Evolutionary conservation across 2,113 vertebrate genomes (phyloP), one percentile per base, ranked within the genome.

Genomic region (Ginglymostoma cirratum): DNA sequence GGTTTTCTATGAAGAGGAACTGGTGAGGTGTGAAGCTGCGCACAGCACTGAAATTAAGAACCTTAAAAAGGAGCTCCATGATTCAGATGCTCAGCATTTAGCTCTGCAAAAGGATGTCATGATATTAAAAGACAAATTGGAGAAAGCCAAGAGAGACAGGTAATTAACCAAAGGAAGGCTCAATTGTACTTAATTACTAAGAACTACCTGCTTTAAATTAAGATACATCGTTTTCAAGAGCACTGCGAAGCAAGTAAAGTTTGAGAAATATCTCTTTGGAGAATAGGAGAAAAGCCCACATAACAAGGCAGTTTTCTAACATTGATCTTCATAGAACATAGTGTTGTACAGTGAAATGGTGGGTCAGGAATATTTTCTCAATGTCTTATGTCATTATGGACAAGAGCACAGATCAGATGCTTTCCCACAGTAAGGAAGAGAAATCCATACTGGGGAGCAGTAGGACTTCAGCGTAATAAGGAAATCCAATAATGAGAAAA

Each of bases 1-100:
- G 67, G 96, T 99, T 76, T 99, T 98, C 96, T 99, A 99, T 12
- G 99, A 99, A 97, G 99, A 99, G 96, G 99, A 99, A 96, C 95
- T 99, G 96, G 98, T 98, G 95, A 97, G 98, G 38, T 98, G 98
- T 14, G 99, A 99, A 97, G 98, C 98, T 0, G 97, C 98, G 23
- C 98, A 99, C 34, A 97, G 98, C 96, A 97, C 98, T 0, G 99
- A 99, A 97, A 97, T 99, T 1, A 99, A 99, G 96, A 98, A 97
- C 3, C 97, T 99, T 72, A 98, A 98, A 30, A 99, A 99, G 96
- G 99, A 99, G 97, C 97, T 99, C n/a, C 99, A 98, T 0, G 98
- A 99, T 96, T 98, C 98, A 0, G 99, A 99, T 96, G 98, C 98
- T 96, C 98, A 98, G 61, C 98, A 99, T 96, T 97, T 99, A 48